Evolutionary conservation across 2,888 invertebrate genomes (phyloP).

Genomic region (Cheilosia grossa): DNA sequence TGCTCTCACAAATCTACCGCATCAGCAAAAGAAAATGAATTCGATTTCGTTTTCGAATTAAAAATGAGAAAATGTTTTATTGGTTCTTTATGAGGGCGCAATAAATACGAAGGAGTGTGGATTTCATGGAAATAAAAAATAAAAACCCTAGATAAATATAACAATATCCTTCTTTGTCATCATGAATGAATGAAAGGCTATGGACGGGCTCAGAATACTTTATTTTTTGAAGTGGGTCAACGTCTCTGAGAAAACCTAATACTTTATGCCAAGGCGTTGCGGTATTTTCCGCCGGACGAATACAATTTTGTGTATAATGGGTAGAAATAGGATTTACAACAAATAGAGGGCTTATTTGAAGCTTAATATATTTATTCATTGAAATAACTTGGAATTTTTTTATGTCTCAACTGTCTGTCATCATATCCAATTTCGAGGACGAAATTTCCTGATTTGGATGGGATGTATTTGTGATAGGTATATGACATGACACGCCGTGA

Average conservation of each 20-base stretch:
- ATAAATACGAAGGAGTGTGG: not conserved
- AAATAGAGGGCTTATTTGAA: not conserved
- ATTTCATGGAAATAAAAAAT: not conserved
- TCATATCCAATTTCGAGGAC: not conserved
- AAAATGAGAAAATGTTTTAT: not conserved
- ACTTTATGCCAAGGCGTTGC: not conserved
- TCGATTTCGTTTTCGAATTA: not conserved
- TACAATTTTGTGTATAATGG: not conserved
- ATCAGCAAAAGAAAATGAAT: not conserved
- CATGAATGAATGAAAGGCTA: constrained; percentile 15
- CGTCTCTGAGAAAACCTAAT: not conserved
- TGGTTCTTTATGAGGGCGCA: not conserved
- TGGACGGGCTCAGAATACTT: constrained; percentile 28
- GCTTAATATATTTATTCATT: constrained; percentile 4
- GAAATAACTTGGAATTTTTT: not conserved
- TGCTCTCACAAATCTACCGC: not conserved
- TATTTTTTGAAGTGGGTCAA: constrained; percentile 42
- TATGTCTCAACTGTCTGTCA: not conserved
- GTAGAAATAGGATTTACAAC: not conserved
- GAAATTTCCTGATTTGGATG: constrained; percentile 1
- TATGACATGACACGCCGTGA: not conserved
- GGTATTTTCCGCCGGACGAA: not conserved
- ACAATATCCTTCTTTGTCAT: not conserved
- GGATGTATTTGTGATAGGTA: not conserved
- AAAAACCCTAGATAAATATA: not conserved